Base-by-base conservation (phyloP, 2,113 vertebrate species). In the Egretta garzetta region DNA sequence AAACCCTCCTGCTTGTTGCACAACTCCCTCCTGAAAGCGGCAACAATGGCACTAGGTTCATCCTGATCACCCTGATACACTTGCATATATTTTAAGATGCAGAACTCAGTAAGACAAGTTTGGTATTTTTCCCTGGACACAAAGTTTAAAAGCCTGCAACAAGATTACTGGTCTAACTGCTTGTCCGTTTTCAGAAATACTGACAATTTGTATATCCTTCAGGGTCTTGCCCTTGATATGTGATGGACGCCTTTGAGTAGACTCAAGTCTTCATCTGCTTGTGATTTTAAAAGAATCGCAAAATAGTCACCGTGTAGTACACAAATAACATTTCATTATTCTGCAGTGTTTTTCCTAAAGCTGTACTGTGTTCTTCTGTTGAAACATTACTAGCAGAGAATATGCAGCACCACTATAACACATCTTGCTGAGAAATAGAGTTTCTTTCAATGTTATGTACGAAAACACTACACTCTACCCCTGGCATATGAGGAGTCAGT, bases 11-110 rank as follows among this genome's bases (percentile, higher is more conserved):
- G 12, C 24, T 2, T 20, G 35, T 32, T 15, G 22, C 7, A n/a
- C 14, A 32, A 58, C 39, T 32, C 53, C 41, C n/a, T 30, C 53
- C 67, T 50, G 8, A 8, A 80, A 77, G 43, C 2, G 9, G 8
- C 33, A 73, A 60, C 16, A 76, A 30, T 1, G 1, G 62, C 27
- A 47, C 12, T 3, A 37, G 20, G 26, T n/a, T 81, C 32, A 49
- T 10, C 74, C 33, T 26, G 13, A 75, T 8, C 0, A 0, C 7
- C 28, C 53, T 35, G 45, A 8, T 15, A 71, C 26, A 53, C 18
- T 14, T 49, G 20, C 33, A 43, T 2, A 13, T 12, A 24, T 21
- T 62, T 53, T 39, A 64, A 77, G 43, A 47, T 18, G 27, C 37
- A 68, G 41, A 82, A 68, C 8, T 80, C 50, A 21, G 0, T 47